These are phyloP conservation scores for Drosophila rufa DNA, from an alignment of 1,140 invertebrate genomes.

Conservation along the genomic window DNA sequence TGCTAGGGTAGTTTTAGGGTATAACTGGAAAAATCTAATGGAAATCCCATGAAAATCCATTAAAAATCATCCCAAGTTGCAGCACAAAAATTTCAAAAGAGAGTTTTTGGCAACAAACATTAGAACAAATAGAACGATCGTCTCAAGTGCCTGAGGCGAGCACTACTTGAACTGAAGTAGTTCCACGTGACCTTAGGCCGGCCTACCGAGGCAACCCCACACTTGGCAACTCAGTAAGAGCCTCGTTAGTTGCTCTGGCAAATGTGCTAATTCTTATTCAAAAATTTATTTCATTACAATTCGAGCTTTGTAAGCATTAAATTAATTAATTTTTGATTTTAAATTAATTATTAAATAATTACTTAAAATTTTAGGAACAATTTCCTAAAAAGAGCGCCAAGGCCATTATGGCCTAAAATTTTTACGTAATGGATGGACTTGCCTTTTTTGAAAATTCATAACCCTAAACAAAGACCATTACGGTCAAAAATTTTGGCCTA, in stretches of 20 bases:
- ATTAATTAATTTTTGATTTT: too few relatives aligned
- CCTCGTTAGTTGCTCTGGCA: background rate
- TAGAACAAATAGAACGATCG: conserved; percentile 26
- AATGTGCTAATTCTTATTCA: background rate
- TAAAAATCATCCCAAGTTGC: background rate
- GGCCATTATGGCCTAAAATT: too few relatives aligned
- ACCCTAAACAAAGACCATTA: too few relatives aligned
- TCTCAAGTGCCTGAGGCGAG: conserved; percentile 11
- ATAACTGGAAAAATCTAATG: background rate
- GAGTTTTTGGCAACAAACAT: conserved; percentile 8
- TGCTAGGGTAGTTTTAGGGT: conserved; percentile 2
- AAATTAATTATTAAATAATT: too few relatives aligned
- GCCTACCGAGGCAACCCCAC: background rate
- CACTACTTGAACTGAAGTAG: conserved; percentile 11
- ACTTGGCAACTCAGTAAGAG: background rate
- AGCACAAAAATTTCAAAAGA: too few relatives aligned
- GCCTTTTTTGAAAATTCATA: too few relatives aligned
- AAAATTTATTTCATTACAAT: too few relatives aligned
- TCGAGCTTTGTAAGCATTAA: too few relatives aligned
- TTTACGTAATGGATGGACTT: too few relatives aligned
- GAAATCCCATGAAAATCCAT: background rate
- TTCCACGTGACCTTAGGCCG: conserved; percentile 24
- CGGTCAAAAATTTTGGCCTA: too few relatives aligned
- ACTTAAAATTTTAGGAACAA: too few relatives aligned
- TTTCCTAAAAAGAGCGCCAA: too few relatives aligned